phyloP scores from a whole-genome alignment of 1,140 invertebrate species.

The Triops cancriformis region DNA sequence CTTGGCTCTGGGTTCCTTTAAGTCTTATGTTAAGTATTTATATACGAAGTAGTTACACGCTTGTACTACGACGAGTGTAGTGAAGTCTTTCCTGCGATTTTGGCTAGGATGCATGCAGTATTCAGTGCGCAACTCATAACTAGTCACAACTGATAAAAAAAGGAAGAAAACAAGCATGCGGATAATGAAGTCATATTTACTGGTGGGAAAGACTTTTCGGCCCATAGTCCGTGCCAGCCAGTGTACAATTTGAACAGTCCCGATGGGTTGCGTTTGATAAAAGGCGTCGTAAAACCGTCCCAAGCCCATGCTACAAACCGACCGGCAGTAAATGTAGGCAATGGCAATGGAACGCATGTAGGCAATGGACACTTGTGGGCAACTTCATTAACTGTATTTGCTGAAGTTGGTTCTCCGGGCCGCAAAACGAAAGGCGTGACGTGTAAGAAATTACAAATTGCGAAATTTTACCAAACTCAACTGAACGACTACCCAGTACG shows the following conservation, averaged over 20 bases:
- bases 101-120: too few relatives aligned
- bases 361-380: neutral
- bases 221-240: neutral
- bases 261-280: slow-evolving; percentile 6
- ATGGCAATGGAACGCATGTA: neutral
- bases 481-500: too few relatives aligned
- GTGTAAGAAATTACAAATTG: too few relatives aligned
- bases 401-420: neutral
- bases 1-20: neutral
- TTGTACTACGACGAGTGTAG: too few relatives aligned
- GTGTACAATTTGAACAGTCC: neutral
- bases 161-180: too few relatives aligned
- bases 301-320: neutral
- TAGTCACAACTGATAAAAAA: too few relatives aligned
- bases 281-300: neutral
- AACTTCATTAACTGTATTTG: slow-evolving; percentile 1
- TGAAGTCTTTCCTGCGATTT: too few relatives aligned
- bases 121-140: too few relatives aligned
- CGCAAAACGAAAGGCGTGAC: neutral
- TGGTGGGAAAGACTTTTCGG: too few relatives aligned
- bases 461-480: too few relatives aligned
- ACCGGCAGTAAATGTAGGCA: neutral
- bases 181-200: too few relatives aligned
- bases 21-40: neutral
- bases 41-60: too few relatives aligned